Evolutionary conservation across 2,797 vertebrate genomes (phyloP).

Genomic region (Gorsachius magnificus): DNA sequence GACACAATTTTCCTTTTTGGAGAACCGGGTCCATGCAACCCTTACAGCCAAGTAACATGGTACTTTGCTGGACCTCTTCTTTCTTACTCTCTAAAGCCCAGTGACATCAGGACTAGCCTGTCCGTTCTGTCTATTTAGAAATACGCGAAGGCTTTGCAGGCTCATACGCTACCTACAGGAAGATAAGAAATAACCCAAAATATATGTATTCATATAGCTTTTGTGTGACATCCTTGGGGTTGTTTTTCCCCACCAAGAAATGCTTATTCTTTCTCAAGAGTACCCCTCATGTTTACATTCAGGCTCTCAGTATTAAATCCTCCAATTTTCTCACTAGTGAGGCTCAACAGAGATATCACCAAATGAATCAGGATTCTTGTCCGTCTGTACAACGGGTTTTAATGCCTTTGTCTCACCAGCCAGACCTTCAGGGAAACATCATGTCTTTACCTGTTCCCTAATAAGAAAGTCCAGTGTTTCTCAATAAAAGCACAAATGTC

Average conservation of each 20-base stretch:
- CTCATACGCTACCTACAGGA: neutral
- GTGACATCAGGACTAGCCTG: neutral
- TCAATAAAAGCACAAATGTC: slow-evolving; percentile 98
- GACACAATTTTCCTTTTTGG: neutral
- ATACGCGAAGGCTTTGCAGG: neutral
- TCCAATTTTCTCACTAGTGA: neutral
- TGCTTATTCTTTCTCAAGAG: neutral
- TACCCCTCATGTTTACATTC: neutral
- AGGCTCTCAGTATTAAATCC: neutral
- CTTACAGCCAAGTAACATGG: neutral
- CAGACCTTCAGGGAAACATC: neutral
- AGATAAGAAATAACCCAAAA: neutral
- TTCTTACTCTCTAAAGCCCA: neutral
- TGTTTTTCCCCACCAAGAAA: neutral
- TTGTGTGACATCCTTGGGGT: neutral
- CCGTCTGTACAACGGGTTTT: neutral
- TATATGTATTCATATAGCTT: neutral
- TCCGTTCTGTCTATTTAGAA: neutral
- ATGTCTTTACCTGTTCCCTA: slow-evolving; percentile 86
- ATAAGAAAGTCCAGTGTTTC: slow-evolving; percentile 94
- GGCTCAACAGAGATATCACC: neutral
- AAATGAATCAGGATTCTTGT: neutral
- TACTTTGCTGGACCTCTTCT: neutral
- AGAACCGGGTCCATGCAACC: neutral
- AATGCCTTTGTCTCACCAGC: neutral